Percentiles rank a stretch among this genome's conserved stretches.
Evolutionary conservation across 2,113 vertebrate species (phyloP).

Genomic region (Boulengerochromis microlepis): DNA sequence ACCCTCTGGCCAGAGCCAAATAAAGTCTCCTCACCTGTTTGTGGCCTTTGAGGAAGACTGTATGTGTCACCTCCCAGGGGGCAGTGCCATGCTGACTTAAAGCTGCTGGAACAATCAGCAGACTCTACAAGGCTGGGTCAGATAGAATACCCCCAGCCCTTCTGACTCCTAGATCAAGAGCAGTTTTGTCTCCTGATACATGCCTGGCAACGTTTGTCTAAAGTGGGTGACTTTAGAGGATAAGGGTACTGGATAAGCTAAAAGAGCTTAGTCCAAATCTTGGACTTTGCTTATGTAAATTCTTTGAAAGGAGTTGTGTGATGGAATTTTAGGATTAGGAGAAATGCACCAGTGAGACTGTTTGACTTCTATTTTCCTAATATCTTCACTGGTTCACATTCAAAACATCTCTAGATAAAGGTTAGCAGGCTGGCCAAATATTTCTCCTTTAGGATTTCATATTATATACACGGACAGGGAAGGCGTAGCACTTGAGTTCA

Average conservation of each 20-base stretch:
- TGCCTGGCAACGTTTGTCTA: not conserved
- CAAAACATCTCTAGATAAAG: not conserved
- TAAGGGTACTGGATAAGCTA: not conserved
- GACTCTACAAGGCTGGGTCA: slow-evolving; percentile 48
- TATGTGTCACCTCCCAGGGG: slow-evolving; percentile 58
- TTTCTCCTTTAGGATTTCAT: not conserved
- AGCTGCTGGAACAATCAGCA: slow-evolving; percentile 46
- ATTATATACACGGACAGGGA: not conserved
- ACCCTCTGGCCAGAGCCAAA: slow-evolving; percentile 56
- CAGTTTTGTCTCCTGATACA: slow-evolving; percentile 32
- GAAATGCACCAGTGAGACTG: not conserved
- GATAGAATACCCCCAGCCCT: slow-evolving; percentile 2
- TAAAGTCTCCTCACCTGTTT: slow-evolving; percentile 71
- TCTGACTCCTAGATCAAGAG: slow-evolving; percentile 10
- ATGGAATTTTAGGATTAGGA: not conserved
- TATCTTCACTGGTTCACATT: not conserved
- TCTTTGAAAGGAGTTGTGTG: not conserved
- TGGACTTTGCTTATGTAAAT: slow-evolving; percentile 4
- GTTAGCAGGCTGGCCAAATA: not conserved
- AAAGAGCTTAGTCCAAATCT: slow-evolving; percentile 2
- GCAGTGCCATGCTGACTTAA: slow-evolving; percentile 54
- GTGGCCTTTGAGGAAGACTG: slow-evolving; percentile 56
- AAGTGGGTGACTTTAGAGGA: slow-evolving; percentile 19
- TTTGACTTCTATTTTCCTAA: not conserved
- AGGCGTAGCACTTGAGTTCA: not conserved